These are phyloP conservation scores for Atlantisia rogersi DNA, from an alignment of 2,113 vertebrate genomes.

Conservation along the genomic window DNA sequence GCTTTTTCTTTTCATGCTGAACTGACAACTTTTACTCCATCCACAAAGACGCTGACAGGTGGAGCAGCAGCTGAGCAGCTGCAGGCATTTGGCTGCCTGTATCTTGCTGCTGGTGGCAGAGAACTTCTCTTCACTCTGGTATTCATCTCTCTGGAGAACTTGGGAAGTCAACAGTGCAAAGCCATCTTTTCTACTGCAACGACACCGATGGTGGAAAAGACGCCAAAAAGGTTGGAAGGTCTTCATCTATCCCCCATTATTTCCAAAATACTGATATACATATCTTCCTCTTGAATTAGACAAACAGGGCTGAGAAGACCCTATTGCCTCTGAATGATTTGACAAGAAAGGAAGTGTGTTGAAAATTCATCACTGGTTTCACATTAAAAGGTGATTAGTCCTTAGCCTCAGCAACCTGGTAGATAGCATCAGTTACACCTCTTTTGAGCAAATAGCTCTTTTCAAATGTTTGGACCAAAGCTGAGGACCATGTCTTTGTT, in stretches of 20 bases:
- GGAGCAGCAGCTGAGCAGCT: constrained; percentile 64
- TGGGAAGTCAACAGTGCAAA: neutral
- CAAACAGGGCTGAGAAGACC: neutral
- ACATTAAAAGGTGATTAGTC: neutral
- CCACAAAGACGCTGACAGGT: constrained; percentile 43
- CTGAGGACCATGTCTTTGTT: neutral
- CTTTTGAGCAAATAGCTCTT: neutral
- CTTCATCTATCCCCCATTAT: neutral
- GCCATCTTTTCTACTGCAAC: neutral
- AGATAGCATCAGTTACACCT: neutral
- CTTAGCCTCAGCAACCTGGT: neutral
- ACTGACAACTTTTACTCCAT: constrained; percentile 29
- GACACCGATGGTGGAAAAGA: neutral
- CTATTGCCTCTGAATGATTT: neutral
- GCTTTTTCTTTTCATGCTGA: constrained; percentile 38
- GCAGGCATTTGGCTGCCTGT: constrained; percentile 57
- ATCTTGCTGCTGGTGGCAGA: neutral
- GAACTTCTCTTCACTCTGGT: neutral
- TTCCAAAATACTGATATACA: neutral
- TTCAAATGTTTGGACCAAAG: neutral
- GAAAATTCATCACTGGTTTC: neutral
- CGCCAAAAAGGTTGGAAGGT: neutral
- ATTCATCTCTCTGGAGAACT: neutral
- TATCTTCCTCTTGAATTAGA: neutral
- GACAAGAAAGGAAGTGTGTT: neutral